These are phyloP conservation scores for Albula goreensis DNA, from an alignment of 2,113 vertebrate genomes.

Conservation along the genomic window DNA sequence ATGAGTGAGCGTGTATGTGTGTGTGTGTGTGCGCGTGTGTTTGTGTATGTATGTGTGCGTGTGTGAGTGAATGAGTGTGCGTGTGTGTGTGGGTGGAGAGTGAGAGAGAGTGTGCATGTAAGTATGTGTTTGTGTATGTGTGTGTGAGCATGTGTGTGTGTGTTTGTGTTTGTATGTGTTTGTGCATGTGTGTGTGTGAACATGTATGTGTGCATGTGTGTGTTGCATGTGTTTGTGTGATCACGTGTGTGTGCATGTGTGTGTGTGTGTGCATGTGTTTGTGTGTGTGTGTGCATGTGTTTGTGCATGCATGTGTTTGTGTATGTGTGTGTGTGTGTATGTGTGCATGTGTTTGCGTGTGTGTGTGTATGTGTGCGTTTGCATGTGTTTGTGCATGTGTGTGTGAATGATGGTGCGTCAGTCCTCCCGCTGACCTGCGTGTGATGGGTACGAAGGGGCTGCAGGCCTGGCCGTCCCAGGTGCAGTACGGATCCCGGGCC, in stretches of 20 bases:
- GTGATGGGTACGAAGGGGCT: slow-evolving; percentile 72
- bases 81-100: background rate
- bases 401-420: slow-evolving; percentile 3
- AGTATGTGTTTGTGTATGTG: background rate
- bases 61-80: background rate
- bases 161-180: background rate
- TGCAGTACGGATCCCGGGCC: slow-evolving; percentile 77
- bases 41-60: background rate
- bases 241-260: background rate
- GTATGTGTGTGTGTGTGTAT: background rate
- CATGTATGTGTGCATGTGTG: background rate
- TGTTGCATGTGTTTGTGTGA: background rate
- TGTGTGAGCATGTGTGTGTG: slow-evolving; percentile 7
- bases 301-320: background rate
- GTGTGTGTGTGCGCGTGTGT: slow-evolving; percentile 3
- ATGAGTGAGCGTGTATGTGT: background rate
- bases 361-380: slow-evolving; percentile 3
- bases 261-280: background rate
- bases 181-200: background rate
- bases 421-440: slow-evolving; percentile 56
- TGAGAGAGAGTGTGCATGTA: background rate
- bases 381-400: background rate
- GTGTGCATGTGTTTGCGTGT: background rate
- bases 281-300: background rate
- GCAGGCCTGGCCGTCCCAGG: slow-evolving; percentile 78